phyloP scores from a whole-genome alignment of 2,797 vertebrate species.

The Chromobotia macracanthus region DNA sequence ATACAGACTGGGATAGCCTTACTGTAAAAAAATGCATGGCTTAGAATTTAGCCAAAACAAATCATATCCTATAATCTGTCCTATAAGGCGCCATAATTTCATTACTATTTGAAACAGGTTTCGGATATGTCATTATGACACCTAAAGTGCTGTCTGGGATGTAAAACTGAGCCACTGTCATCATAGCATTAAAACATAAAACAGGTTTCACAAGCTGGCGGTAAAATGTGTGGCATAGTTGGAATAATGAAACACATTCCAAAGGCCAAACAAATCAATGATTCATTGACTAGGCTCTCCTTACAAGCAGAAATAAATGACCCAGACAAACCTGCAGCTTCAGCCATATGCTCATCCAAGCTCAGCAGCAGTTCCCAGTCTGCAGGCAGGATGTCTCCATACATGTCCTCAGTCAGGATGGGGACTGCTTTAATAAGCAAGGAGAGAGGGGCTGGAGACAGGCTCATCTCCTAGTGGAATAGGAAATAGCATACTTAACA shows the following conservation, averaged over 20 bases:
- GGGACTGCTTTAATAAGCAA: slow-evolving; percentile 96
- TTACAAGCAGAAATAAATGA: neutral
- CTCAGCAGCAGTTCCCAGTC: slow-evolving; percentile 97
- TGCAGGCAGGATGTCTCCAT: slow-evolving; percentile 94
- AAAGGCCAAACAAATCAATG: slow-evolving; percentile 19
- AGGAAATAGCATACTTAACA: neutral
- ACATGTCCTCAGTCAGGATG: slow-evolving; percentile 97
- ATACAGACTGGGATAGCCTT: too few relatives aligned
- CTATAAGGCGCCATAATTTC: too few relatives aligned
- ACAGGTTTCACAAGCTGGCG: neutral
- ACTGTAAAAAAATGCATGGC: too few relatives aligned
- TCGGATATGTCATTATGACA: too few relatives aligned
- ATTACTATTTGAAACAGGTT: too few relatives aligned
- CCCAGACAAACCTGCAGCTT: slow-evolving; percentile 85
- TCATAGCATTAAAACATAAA: neutral
- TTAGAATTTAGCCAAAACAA: too few relatives aligned
- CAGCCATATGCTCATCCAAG: slow-evolving; percentile 97
- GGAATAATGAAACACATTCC: neutral
- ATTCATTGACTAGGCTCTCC: neutral
- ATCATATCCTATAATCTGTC: too few relatives aligned
- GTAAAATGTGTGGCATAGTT: neutral
- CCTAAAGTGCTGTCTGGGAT: too few relatives aligned
- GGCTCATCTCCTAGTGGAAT: slow-evolving; percentile 90
- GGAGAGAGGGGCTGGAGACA: slow-evolving; percentile 94
- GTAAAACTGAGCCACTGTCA: too few relatives aligned